Conservation (phyloP, 2,113 vertebrate genomes). For the Micromys minutus region DNA sequence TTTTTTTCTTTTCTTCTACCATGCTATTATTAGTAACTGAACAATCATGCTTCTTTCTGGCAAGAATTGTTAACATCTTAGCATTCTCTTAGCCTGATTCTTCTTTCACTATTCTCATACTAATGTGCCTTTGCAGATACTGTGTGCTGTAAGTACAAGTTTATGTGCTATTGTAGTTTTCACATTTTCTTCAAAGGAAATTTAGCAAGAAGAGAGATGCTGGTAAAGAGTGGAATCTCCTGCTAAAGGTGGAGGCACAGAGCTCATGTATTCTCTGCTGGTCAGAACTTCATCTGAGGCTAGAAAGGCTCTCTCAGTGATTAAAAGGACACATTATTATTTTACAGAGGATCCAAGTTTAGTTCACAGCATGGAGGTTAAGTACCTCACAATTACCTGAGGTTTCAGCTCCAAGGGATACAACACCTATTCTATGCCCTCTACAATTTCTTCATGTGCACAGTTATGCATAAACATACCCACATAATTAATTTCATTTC, state of each 20-base stretch:
- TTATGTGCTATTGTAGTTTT: background rate
- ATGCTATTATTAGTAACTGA: background rate
- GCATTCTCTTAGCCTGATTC: background rate
- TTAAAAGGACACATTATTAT: background rate
- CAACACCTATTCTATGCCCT: too few relatives aligned
- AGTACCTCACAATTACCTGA: background rate
- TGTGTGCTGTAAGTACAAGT: background rate
- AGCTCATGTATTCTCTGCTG: background rate
- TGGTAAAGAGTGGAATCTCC: background rate
- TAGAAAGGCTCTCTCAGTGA: background rate
- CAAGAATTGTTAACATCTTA: background rate
- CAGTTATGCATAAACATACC: background rate
- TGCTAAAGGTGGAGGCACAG: background rate
- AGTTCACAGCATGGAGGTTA: background rate
- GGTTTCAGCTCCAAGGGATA: background rate
- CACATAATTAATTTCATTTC: background rate
- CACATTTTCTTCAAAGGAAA: background rate
- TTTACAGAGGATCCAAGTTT: background rate
- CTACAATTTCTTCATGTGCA: background rate
- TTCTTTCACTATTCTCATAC: background rate
- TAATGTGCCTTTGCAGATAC: background rate
- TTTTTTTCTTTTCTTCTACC: background rate
- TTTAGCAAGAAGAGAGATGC: background rate
- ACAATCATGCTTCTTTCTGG: background rate
- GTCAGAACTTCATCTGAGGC: background rate